Base-by-base conservation (phyloP, 2,888 invertebrate species). In the Chrysolina americana region DNA sequence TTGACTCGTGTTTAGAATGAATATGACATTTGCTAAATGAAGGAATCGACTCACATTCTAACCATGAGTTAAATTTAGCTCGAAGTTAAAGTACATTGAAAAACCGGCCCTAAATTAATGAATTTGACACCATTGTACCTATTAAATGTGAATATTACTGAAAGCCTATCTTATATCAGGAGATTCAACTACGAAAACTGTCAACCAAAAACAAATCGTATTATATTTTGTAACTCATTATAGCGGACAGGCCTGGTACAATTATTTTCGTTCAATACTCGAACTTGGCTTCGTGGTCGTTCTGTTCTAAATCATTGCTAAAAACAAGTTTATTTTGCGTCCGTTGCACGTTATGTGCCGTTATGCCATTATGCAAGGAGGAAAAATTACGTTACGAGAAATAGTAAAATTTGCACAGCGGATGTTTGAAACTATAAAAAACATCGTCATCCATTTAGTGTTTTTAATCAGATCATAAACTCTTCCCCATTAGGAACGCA, bases 321-420 rank as follows among this genome's bases (percentile, higher is more conserved):
- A 56, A 21, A 21, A 56, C 56, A 23, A 56, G 21, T 56, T 21
- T 56, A 56, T 56, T 56, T 23, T 56, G 21, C 56, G 56, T 56
- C 56, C 56, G 56, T 21, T 56, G 56, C 56, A 56, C 56, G 56
- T 56, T 19, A 56, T 56, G 56, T 56, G 21, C 21, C 56, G 56
- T 56, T 56, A 21, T 19, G 23, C 56, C 5, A 56, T 56, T 56
- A 56, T 56, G 56, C 56, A 56, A 56, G 56, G 13, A 56, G n/a
- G 56, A 56, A 56, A 56, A 23, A 21, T 21, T 15, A 56, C 23
- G 56, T 19, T 56, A 56, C 21, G 56, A 19, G 56, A 56, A 56
- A 56, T 56, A 56, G 56, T 56, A 56, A 56, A 56, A 56, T 48
- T 17, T 48, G 48, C 17, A 48, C 48, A 17, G 3, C 48, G n/a